Evolutionary conservation across 2,113 vertebrate species (phyloP).

Genomic region (Nothoprocta perdicaria): DNA sequence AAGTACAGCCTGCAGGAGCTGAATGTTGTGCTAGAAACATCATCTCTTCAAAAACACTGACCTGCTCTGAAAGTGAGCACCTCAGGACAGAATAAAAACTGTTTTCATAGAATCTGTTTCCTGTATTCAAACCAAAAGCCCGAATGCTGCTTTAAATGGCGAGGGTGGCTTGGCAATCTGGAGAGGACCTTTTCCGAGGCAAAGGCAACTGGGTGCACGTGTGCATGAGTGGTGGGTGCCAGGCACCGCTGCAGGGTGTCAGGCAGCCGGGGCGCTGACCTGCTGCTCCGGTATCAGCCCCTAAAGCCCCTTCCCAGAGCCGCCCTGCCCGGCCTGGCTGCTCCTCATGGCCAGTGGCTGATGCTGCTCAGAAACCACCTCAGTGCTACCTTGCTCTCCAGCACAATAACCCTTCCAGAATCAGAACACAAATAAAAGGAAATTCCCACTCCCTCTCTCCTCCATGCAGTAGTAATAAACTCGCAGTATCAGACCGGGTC

Average conservation of each 20-base stretch:
- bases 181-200: not conserved
- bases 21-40: not conserved
- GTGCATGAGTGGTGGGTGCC: not conserved
- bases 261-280: not conserved
- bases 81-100: not conserved
- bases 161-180: not conserved
- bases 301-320: conserved; percentile 6
- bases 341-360: not conserved
- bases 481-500: conserved; percentile 9
- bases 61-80: not conserved
- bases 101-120: not conserved
- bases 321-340: not conserved
- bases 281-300: conserved; percentile 23
- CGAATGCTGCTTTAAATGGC: not conserved
- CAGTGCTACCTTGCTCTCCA: not conserved
- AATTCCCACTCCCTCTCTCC: not conserved
- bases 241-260: not conserved
- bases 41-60: not conserved
- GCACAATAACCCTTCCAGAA: not conserved
- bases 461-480: not conserved
- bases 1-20: not conserved
- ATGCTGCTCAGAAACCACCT: conserved; percentile 19
- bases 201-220: not conserved
- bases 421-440: conserved; percentile 17
- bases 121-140: not conserved